Base-by-base conservation (phyloP, 2,797 vertebrate genomes). In the Schizopygopsis pylzovi region DNA sequence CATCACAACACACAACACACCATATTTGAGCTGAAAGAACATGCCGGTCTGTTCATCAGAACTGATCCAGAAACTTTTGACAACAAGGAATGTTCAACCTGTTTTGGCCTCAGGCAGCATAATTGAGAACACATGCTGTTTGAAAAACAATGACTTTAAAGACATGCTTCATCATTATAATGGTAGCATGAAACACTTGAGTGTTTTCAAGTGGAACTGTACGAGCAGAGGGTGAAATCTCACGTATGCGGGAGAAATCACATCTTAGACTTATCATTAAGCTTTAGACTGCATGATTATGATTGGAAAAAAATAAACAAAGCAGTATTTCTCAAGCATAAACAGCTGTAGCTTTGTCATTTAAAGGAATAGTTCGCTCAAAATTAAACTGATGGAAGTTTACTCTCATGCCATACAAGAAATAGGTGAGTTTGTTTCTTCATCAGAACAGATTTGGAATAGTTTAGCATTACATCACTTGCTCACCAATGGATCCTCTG, bases 91-190 rank as follows among this genome's bases (percentile, higher is more conserved):
- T 59, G 84, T 79, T 84, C 88, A 88, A 90, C 87, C 86, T 89
- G 65, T 86, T 72, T 79, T 90, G 85, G 68, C 79, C 72, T 83
- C 49, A 65, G 84, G 89, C 1, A 16, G 83, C 15, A 6, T 90
- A 93, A 93, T 88, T n/a, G 63, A 37, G 67, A 85, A 85, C 91
- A 92, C 88, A 91, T 92, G 91, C 87, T 87, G 52, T 85, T 81
- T 86, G 68, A 39, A 81, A 81, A 88, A 87, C 54, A 90, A 87
- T 39, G 81, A 18, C 18, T 12, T 39, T 73, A 22, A 81, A 75
- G 83, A 67, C 71, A 47, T 80, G 82, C 86, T 82, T 91, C 83
- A 85, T 88, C 83, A 41, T 82, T 78, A 47, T 86, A 91, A 89
- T 77, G 87, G 81, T 83, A 45, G n/a, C 65, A 39, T 43, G 86